phyloP scores from a whole-genome alignment of 2,888 invertebrate genomes.

The Chironomus tentans region DNA sequence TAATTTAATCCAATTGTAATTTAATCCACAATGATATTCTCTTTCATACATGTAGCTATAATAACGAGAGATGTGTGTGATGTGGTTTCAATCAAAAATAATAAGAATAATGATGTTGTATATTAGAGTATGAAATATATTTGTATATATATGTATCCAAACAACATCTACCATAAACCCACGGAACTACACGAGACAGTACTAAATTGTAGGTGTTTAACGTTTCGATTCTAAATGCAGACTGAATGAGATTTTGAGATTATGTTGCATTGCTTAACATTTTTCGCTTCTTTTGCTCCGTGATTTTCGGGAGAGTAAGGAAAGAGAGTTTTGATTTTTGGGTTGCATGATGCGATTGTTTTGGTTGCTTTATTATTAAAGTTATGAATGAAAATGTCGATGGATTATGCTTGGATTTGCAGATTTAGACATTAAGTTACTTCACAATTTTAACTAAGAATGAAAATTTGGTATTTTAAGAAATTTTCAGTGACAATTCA shows the following conservation, averaged over 20 bases:
- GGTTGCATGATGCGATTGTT: no score
- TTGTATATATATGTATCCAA: neutral
- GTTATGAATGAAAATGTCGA: no score
- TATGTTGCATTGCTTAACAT: neutral
- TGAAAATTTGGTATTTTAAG: no score
- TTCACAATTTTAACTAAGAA: no score
- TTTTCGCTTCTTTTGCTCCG: neutral
- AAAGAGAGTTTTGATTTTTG: neutral
- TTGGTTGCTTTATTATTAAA: no score
- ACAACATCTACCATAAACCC: neutral
- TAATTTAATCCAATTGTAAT: slow-evolving; percentile 26
- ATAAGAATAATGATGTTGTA: neutral
- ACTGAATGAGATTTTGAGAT: slow-evolving; percentile 3
- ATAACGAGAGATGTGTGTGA: neutral
- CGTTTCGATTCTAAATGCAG: slow-evolving; percentile 24
- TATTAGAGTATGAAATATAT: neutral
- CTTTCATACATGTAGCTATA: neutral
- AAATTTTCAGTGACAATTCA: no score
- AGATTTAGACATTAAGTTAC: no score
- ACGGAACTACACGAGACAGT: neutral
- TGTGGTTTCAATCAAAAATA: slow-evolving; percentile 13
- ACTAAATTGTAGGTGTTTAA: neutral
- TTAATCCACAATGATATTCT: slow-evolving; percentile 22
- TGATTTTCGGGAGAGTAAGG: neutral
- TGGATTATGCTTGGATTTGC: no score